Evolutionary conservation across 2,113 vertebrate species (phyloP).

Genomic region (Himantopus leucocephalus): DNA sequence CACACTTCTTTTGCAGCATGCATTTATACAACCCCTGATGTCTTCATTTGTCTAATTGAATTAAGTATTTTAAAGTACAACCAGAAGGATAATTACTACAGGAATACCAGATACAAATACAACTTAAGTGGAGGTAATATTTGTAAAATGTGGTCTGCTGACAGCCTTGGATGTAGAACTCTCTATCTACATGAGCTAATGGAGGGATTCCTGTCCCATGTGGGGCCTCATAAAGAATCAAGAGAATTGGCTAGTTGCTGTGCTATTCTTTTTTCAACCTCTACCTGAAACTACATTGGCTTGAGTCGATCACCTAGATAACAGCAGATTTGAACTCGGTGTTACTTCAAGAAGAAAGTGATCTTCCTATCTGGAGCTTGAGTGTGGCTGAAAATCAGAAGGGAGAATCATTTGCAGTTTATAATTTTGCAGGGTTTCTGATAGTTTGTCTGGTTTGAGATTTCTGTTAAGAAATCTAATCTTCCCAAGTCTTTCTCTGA

Average conservation of each 20-base stretch:
- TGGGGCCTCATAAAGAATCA: neutral
- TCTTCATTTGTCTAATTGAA: neutral
- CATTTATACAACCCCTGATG: neutral
- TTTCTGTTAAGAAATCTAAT: neutral
- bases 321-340: neutral
- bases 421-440: neutral
- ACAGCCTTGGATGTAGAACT: neutral
- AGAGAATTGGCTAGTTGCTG: neutral
- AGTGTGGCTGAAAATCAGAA: neutral
- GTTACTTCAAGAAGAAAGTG: neutral
- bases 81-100: neutral
- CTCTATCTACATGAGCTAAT: neutral
- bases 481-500: neutral
- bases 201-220: neutral
- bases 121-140: neutral
- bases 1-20: neutral
- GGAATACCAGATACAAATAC: neutral
- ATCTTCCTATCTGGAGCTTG: neutral
- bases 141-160: neutral
- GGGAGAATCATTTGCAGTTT: neutral
- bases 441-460: neutral
- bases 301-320: neutral
- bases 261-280: neutral
- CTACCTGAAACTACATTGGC: neutral
- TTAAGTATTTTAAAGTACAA: conserved; percentile 2